A percentile compares a stretch with the other conserved stretches of the same genome.
Evolutionary conservation across 2,113 vertebrate species (phyloP).

Genomic region (Colossoma macropomum): DNA sequence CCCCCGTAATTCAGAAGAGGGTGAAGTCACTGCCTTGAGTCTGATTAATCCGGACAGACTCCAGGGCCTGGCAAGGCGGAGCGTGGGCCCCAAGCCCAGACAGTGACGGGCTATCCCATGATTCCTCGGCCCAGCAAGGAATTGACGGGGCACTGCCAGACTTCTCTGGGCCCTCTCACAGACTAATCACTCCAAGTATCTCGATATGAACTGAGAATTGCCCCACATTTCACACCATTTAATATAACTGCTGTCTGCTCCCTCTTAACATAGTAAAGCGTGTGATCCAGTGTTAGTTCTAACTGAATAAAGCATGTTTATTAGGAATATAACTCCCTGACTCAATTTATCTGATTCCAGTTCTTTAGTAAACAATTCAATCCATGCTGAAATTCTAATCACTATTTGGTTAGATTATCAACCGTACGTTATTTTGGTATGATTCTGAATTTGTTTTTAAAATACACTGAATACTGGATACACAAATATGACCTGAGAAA

Average conservation of each 20-base stretch:
- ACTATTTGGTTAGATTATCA: too few species aligned
- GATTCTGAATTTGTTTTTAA: too few species aligned
- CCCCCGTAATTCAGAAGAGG: neutral
- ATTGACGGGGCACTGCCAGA: neutral
- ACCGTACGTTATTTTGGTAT: too few species aligned
- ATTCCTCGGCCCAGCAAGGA: neutral
- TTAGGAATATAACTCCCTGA: too few species aligned
- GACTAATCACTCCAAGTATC: neutral
- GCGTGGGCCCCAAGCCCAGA: conserved; percentile 1
- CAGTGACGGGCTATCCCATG: neutral
- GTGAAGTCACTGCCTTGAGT: conserved; percentile 29
- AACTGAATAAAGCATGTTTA: neutral
- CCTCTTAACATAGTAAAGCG: neutral
- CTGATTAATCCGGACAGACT: conserved; percentile 38
- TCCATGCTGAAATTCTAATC: too few species aligned
- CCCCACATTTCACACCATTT: conserved; percentile 11
- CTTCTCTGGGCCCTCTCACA: neutral
- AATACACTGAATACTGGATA: too few species aligned
- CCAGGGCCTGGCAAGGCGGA: conserved; percentile 3
- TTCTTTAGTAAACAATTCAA: too few species aligned
- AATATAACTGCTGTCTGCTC: neutral
- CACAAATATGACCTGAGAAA: too few species aligned
- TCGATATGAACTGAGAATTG: neutral
- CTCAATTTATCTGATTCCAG: too few species aligned
- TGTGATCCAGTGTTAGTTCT: neutral